phyloP scores from a whole-genome alignment of 2,797 vertebrate genomes.

The Discoglossus pictus region DNA sequence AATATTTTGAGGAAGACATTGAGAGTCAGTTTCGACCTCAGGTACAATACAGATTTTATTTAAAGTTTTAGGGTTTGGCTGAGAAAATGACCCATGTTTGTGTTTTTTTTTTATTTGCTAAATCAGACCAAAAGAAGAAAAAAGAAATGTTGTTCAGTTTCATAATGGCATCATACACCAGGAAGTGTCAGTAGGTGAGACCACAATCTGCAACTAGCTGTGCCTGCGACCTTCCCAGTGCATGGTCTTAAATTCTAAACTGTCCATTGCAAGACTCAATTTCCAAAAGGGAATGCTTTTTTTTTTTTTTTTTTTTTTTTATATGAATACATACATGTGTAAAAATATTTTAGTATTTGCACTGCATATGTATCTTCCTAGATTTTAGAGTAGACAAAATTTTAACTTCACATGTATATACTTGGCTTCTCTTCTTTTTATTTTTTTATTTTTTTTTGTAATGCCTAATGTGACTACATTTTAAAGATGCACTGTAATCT shows the following conservation, averaged over 20 bases:
- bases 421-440: no score
- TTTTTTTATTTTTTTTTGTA: no score
- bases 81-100: background rate
- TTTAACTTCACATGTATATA: no score
- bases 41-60: conserved; percentile 60
- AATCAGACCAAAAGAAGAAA: conserved; percentile 77
- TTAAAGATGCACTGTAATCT: no score
- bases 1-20: conserved; percentile 67
- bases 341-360: no score
- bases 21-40: conserved; percentile 64
- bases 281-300: background rate
- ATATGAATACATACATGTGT: no score
- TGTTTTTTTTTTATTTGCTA: conserved; percentile 45
- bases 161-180: conserved; percentile 62
- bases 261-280: background rate
- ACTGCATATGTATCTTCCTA: no score
- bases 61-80: background rate
- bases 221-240: conserved; percentile 23
- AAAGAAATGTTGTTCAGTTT: conserved; percentile 82
- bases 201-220: conserved; percentile 29
- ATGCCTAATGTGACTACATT: no score
- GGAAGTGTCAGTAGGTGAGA: conserved; percentile 67
- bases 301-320: no score
- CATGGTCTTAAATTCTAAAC: background rate
- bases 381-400: no score